Evolutionary conservation across 2,888 invertebrate species (phyloP).

Genomic region (Hirtodrosophila alboralis): DNA sequence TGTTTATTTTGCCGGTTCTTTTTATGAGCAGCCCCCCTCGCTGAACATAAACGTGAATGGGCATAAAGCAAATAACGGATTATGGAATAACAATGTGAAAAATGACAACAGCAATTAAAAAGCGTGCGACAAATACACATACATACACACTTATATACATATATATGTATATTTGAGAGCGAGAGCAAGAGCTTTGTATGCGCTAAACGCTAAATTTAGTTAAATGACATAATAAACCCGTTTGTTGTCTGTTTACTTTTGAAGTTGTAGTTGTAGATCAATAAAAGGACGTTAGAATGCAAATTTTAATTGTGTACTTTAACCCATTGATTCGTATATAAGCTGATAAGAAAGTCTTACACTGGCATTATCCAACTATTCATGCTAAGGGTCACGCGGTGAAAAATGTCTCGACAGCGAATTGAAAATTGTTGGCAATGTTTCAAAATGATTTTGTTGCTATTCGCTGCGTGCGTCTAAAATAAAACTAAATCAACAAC

Average conservation of each 20-base stretch:
- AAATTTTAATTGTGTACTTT: background rate
- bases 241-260: slow-evolving; percentile 41
- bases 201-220: slow-evolving; percentile 71
- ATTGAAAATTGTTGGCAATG: slow-evolving; percentile 47
- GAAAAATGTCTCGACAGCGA: slow-evolving; percentile 49
- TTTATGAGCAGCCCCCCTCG: slow-evolving; percentile 28
- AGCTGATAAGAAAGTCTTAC: slow-evolving; percentile 5
- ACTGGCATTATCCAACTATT: slow-evolving; percentile 12
- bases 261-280: slow-evolving; percentile 44
- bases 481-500: slow-evolving; percentile 43
- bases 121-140: slow-evolving; percentile 9
- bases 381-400: slow-evolving; percentile 69
- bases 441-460: slow-evolving; percentile 56
- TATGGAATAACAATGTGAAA: slow-evolving; percentile 23
- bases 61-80: slow-evolving; percentile 27
- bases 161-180: slow-evolving; percentile 4
- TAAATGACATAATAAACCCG: slow-evolving; percentile 70
- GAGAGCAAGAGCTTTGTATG: slow-evolving; percentile 27
- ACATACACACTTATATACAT: no score
- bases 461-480: slow-evolving; percentile 31
- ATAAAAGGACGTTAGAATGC: slow-evolving; percentile 23
- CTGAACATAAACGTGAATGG: slow-evolving; percentile 27
- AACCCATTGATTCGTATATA: background rate
- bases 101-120: slow-evolving; percentile 30
- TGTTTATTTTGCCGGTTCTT: slow-evolving; percentile 68